Evolutionary conservation across 2,797 vertebrate genomes (phyloP), one percentile per base, ranked within the genome.

Genomic region (Pangasius macronema): DNA sequence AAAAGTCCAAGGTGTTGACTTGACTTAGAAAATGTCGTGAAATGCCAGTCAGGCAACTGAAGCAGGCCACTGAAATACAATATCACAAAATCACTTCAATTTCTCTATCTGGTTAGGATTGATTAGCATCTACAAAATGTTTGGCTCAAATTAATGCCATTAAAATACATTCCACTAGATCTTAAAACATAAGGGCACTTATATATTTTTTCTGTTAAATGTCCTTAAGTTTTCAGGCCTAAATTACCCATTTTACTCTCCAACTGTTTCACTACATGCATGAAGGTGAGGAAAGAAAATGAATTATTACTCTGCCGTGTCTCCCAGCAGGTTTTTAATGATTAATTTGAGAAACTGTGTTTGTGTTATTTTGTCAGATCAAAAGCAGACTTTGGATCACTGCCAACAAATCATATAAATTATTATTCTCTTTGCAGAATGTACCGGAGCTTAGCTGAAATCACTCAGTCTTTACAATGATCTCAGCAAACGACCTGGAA

Each of bases 401-500:
- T 61, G 39, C 18, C 13, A n/a, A 8, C 22, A 36, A n/a, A 36
- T 42, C 42, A 7, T 42, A 42, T 72, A 82, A 82, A 49, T 80
- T 9, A 20, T 59, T 53, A 51, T 59, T 27, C 46, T 70, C 27
- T 55, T 76, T 84, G 51, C 80, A 85, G 83, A 30, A 67, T 30
- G 13, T 75, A 5, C 55, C 27, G 5, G 57, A 86, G n/a, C 36
- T 39, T 30, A 18, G 30, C 70, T 87, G 81, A 57, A 73, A 39
- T 76, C 55, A 14, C 67, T 6, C 22, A 2, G 30, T 22, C 57
- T 30, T 82, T 65, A 94, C 39, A 10, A 95, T 94, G 94, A 91
- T 91, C 53, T 93, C 94, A 30, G 61, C 89, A 1, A 72, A 77
- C 72, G 94, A 96, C 51, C 92, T 95, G 89, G 95, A 96, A 88